Evolutionary conservation across 2,113 vertebrate species (phyloP).

Genomic region (Miniopterus natalensis): DNA sequence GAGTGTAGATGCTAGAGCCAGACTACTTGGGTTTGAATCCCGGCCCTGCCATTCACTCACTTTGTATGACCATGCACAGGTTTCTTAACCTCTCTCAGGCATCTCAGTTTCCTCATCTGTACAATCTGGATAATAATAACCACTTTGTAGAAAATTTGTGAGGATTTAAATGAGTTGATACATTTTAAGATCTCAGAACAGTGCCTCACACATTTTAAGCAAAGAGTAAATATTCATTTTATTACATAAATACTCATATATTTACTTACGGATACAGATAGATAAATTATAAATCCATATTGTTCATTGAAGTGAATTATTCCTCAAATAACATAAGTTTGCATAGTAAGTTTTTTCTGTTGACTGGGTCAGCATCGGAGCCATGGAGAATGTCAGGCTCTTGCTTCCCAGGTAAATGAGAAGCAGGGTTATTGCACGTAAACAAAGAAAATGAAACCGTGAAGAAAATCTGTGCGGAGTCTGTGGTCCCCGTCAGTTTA

Average conservation of each 20-base stretch:
- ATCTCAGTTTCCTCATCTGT: not conserved
- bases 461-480: not conserved
- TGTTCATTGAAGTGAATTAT: not conserved
- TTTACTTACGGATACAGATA: not conserved
- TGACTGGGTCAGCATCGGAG: not conserved
- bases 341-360: not conserved
- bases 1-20: not conserved
- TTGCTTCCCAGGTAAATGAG: not conserved
- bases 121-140: not conserved
- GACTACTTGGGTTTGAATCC: not conserved
- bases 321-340: not conserved
- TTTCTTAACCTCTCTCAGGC: not conserved
- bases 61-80: not conserved
- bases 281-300: not conserved
- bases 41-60: not conserved
- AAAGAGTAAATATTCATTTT: not conserved
- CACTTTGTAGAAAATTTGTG: not conserved
- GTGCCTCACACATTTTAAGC: not conserved
- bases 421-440: constrained; percentile 25
- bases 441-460: constrained; percentile 9
- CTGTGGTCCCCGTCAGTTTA: not conserved
- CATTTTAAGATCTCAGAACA: not conserved
- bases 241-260: not conserved
- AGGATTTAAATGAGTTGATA: not conserved
- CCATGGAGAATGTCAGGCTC: not conserved